A percentile compares a stretch with the other conserved stretches of the same genome.
Conservation (phyloP, 1,140 invertebrate genomes). For the Conus ventricosus region DNA sequence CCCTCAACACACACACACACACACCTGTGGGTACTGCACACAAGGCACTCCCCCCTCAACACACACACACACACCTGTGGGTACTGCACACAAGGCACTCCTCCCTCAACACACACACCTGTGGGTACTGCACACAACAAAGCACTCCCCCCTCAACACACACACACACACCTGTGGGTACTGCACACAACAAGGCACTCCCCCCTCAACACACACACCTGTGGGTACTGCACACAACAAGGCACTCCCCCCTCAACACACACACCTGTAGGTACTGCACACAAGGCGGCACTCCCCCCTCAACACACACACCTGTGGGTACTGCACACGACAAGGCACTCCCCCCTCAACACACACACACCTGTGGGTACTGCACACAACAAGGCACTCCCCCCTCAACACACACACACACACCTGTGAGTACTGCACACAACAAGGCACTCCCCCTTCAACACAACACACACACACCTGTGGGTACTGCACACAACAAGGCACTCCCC, state of each 20-base stretch:
- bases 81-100: constrained; percentile 25
- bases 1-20: no score
- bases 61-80: background rate
- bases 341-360: no score
- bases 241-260: background rate
- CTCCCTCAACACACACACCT: no score
- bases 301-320: constrained; percentile 13
- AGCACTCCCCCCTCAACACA: no score
- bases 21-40: constrained; percentile 34
- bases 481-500: background rate
- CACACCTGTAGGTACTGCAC: constrained; percentile 33
- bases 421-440: constrained; percentile 30
- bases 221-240: constrained; percentile 34
- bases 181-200: constrained; percentile 16
- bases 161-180: constrained; percentile 20
- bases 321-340: constrained; percentile 19
- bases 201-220: background rate
- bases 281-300: background rate
- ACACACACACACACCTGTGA: background rate
- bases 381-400: background rate
- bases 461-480: constrained; percentile 30
- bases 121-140: no score
- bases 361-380: constrained; percentile 34
- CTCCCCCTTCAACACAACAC: no score
- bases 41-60: background rate